Base-by-base conservation (phyloP, 2,797 vertebrate genomes). In the Protonibea diacanthus region DNA sequence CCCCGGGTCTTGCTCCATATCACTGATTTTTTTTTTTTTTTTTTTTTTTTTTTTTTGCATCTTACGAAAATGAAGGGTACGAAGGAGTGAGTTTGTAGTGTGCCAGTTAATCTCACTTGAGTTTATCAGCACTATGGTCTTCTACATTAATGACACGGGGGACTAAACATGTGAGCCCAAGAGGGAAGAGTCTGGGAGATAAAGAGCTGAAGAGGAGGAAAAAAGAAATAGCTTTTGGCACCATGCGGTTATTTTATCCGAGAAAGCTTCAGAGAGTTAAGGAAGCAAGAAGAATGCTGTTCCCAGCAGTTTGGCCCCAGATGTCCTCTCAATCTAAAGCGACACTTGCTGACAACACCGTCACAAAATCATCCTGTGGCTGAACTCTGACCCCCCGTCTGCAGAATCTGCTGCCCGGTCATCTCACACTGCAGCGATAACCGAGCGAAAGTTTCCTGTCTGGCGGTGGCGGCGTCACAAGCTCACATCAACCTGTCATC, bases 301-400 rank as follows among this genome's bases (percentile, higher is more conserved):
- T 81, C 64, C 68, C 11, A 38, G 44, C 79, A 67, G 65, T 88
- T 85, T 62, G 62, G 76, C 83, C 52, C 45, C 65, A 65, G 55
- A 83, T 71, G 89, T 91, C 83, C 86, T 76, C 82, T 76, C 68
- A 80, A 92, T 91, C 84, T 68, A 51, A 75, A 88, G 85, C 69
- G 69, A 90, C 91, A 83, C 33, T 86, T 67, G 71, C 84, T 90
- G 89, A 88, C 78, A 92, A 80, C 76, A 6, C 51, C 13, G 13
- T 65, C 81, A 62, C 74, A 70, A 87, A 90, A 81, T 80, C 79
- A 83, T 89, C 77, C 55, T 3, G 58, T 11, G 40, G 73, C 64
- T 78, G 72, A 90, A 76, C 89, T 81, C 47, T 57, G 88, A 90
- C 72, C 88, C 40, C 33, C 40, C 27, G 17, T 73, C 74, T 58